These are phyloP conservation scores for Phalacrocorax pelagicus DNA, from an alignment of 2,113 vertebrate species.

Conservation along the genomic window DNA sequence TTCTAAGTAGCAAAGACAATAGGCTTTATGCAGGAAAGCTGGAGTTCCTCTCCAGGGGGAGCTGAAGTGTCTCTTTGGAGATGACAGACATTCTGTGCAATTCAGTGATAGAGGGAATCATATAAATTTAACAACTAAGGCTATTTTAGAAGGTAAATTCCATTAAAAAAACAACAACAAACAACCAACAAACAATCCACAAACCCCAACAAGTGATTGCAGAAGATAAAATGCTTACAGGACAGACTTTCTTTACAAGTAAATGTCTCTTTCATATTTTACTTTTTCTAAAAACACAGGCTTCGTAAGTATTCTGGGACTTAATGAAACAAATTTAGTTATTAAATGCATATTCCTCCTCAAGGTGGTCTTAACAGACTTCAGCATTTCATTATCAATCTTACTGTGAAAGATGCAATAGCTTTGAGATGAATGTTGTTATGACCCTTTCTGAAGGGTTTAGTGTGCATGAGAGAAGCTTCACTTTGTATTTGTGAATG, in stretches of 20 bases:
- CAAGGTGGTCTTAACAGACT: not conserved
- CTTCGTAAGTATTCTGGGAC: not conserved
- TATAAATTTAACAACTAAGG: conserved; percentile 10
- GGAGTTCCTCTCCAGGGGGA: not conserved
- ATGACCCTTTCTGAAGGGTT: not conserved
- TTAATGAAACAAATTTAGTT: not conserved
- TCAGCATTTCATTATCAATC: not conserved
- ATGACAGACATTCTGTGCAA: not conserved
- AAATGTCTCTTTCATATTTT: not conserved
- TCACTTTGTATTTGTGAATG: not conserved
- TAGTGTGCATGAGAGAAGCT: not conserved
- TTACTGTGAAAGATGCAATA: not conserved
- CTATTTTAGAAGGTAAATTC: not conserved
- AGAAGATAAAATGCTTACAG: not conserved
- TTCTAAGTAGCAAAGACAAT: not conserved
- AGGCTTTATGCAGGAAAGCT: not conserved
- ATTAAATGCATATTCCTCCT: not conserved
- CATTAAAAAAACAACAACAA: not conserved
- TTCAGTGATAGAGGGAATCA: not conserved
- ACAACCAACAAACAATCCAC: not conserved
- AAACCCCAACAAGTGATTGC: not conserved
- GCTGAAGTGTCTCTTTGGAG: not conserved
- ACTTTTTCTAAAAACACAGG: not conserved
- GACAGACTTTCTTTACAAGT: not conserved
- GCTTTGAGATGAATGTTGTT: not conserved